phyloP scores from a whole-genome alignment of 64 coral and sea anemone genomes.

The Pocillopora verrucosa region DNA sequence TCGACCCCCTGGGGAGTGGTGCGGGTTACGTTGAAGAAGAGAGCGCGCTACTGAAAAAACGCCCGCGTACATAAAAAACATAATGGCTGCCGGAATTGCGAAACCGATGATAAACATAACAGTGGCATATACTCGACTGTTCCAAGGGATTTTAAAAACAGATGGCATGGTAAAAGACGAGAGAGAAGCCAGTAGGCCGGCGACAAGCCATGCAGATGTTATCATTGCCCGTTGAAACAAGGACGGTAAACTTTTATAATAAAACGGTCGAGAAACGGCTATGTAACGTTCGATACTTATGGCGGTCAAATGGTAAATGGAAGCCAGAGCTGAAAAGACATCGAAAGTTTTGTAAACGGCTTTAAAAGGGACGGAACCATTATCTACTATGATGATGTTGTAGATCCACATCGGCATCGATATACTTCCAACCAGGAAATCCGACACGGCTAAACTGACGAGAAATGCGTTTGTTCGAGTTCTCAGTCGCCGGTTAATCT shows the following conservation, averaged over 20 bases:
- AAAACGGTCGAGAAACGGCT: conserved; percentile 71
- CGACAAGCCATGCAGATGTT: conserved; percentile 42
- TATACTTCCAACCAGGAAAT: conserved; percentile 74
- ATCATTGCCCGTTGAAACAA: conserved; percentile 56
- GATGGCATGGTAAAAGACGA: neutral
- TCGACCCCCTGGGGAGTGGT: neutral
- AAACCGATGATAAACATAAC: conserved; percentile 26
- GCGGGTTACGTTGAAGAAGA: conserved; percentile 35
- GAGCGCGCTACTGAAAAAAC: conserved; percentile 38
- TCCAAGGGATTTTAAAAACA: neutral
- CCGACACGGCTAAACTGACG: conserved; percentile 78
- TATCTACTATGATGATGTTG: conserved; percentile 34
- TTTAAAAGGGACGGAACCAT: conserved; percentile 5
- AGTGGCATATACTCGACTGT: neutral
- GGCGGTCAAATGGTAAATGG: conserved; percentile 68
- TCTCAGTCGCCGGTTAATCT: conserved; percentile 47
- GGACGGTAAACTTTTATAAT: conserved; percentile 32
- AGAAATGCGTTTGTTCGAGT: conserved; percentile 76
- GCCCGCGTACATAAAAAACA: conserved; percentile 26
- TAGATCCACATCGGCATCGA: conserved; percentile 82
- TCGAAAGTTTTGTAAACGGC: conserved; percentile 57
- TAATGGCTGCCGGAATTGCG: conserved; percentile 13
- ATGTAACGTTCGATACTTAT: conserved; percentile 77
- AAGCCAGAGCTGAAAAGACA: conserved; percentile 64
- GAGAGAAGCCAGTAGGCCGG: conserved; percentile 32